Evolutionary conservation across 2,888 invertebrate genomes (phyloP).

Genomic region (Phytoseiulus persimilis): DNA sequence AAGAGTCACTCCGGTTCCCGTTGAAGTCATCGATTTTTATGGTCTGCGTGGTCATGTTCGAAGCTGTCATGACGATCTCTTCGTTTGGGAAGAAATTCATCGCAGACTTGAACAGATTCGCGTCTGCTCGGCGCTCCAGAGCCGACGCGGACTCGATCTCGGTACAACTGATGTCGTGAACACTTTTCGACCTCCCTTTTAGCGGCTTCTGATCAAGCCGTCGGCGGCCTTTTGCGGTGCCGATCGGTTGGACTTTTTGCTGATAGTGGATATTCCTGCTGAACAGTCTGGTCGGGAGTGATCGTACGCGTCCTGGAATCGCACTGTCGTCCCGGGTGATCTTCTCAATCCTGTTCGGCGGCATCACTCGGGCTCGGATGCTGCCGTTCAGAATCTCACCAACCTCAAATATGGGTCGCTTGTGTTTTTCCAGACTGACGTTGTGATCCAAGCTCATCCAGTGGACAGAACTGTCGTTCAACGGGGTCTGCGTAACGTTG

Average conservation of each 20-base stretch:
- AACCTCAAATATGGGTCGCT: conserved; percentile 24
- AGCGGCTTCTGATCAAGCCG: conserved; percentile 12
- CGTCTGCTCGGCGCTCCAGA: neutral
- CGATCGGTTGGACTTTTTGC: conserved; percentile 25
- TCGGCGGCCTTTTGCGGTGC: neutral
- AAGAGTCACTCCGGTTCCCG: neutral
- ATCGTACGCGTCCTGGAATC: conserved; percentile 14
- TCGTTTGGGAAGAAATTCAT: neutral
- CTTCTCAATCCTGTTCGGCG: conserved; percentile 21
- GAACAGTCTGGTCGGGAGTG: conserved; percentile 14
- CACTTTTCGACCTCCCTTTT: conserved; percentile 7
- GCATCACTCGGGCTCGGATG: conserved; percentile 17
- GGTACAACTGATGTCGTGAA: conserved; percentile 31
- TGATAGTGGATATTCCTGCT: conserved; percentile 27
- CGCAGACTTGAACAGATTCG: neutral
- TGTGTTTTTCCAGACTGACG: conserved; percentile 23
- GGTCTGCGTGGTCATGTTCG: neutral
- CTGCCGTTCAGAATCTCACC: conserved; percentile 19
- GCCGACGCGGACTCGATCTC: conserved; percentile 16
- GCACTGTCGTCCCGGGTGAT: conserved; percentile 35
- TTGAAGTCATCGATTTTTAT: neutral
- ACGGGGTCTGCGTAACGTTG: conserved; percentile 23
- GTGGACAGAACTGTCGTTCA: neutral
- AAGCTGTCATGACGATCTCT: conserved; percentile 11
- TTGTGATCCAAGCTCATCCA: conserved; percentile 29